Base-by-base conservation (phyloP, 2,797 vertebrate genomes). In the Channa striata region DNA sequence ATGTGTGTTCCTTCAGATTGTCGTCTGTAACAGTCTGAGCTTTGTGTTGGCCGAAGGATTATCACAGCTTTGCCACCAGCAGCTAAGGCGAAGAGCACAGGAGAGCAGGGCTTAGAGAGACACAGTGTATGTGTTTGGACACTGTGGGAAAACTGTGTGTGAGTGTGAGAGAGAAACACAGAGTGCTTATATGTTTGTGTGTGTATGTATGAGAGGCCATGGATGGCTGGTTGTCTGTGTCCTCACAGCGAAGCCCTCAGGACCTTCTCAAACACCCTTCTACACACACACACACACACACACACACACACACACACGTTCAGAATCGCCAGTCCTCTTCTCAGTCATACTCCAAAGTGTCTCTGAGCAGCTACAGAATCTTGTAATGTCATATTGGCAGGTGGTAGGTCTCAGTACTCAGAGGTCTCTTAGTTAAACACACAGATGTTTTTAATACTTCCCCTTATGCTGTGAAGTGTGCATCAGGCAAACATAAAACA, bases 11-110 rank as follows among this genome's bases (percentile, higher is more conserved):
- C 83, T 87, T 87, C 83, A 84, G 90, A 91, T 92, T 92, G 85
- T 87, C 82, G 87, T 92, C 74, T 84, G 88, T 89, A 93, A 93
- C 93, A 90, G 90, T 92, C 84, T 84, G 78, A 90, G 87, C 92
- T 93, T 92, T 91, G 91, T 93, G 91, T 93, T 91, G 91, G 87
- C 86, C 88, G 80, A 91, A 92, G 92, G 93, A 94, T 95, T 94
- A 94, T 90, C 89, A 89, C 78, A 76, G 91, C 88, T 91, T 91
- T 90, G 78, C 91, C 85, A 90, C 90, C 90, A 89, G 87, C 89
- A 92, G 92, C 90, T 85, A 92, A 91, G 78, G 88, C 88, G 87
- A 90, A 80, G 84, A 90, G 86, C 90, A 82, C 82, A 83, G 83
- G 86, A 87, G 77, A 92, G 80, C 82, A 11, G 36, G 83, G 89